Conservation (phyloP, 2,113 vertebrate genomes). For the Hippopotamus amphibius region DNA sequence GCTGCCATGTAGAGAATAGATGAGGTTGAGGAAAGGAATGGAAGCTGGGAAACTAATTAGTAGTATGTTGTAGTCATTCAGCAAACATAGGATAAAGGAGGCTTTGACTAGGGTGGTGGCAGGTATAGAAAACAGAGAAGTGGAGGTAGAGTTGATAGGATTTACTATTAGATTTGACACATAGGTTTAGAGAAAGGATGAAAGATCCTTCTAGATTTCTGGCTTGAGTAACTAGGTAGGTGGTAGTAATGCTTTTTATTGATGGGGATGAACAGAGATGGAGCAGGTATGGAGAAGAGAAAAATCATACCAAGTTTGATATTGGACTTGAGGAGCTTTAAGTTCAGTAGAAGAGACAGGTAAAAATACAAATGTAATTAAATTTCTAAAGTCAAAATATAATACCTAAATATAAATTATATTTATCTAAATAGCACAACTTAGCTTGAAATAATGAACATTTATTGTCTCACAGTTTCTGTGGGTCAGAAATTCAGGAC, state of each 20-base stretch:
- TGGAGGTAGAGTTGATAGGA: not conserved
- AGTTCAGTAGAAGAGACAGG: not conserved
- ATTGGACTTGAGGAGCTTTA: not conserved
- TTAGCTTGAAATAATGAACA: not conserved
- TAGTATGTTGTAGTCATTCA: not conserved
- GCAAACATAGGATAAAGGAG: not conserved
- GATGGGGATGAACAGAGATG: not conserved
- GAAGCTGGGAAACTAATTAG: not conserved
- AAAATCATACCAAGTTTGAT: not conserved
- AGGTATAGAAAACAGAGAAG: not conserved
- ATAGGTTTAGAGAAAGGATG: not conserved
- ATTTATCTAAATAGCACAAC: not conserved
- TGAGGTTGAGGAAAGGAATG: not conserved
- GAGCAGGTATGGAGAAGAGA: not conserved
- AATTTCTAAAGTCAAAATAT: conserved; percentile 38
- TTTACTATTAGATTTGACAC: not conserved
- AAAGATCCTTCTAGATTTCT: not conserved
- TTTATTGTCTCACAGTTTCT: conserved; percentile 38
- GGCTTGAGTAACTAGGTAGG: not conserved
- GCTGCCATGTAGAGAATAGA: not conserved
- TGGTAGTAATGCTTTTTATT: not conserved
- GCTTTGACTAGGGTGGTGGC: not conserved
- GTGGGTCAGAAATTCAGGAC: not conserved
- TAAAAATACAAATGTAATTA: conserved; percentile 41
- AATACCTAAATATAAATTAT: not conserved